Base-by-base conservation (phyloP, 1,140 invertebrate species). In the Tenebrio molitor region DNA sequence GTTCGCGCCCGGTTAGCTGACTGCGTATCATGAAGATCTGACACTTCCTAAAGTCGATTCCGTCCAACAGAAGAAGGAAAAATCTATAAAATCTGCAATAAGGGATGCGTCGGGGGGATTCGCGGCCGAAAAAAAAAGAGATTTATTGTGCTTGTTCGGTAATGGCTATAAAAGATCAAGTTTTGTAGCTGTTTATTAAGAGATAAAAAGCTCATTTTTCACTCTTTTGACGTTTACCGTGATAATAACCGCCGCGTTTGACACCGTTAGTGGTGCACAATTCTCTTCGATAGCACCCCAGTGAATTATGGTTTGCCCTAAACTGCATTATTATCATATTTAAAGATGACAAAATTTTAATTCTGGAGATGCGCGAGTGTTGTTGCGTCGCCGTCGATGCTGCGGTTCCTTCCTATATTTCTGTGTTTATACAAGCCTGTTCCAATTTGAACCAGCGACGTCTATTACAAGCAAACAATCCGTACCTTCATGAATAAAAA, bases 181-280 rank as follows among this genome's bases (percentile, higher is more conserved):
- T n/a, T 68, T 44, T 46, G 39, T 68, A 46, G 39, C 65, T 68
- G 65, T 68, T 68, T 68, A 68, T 68, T 44, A 68, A 46, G 65
- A 68, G 65, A 68, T 68, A 68, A 68, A 68, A 68, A 46, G 33
- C 5, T 6, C 39, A 68, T 68, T 44, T 68, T 68, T 68, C 65
- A 68, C 23, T 12, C 7, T 58, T 58, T 58, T 58, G 50, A 58
- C 50, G 29, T 5, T 53, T 12, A 10, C 42, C 42, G 14, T 17
- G 42, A 46, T 46, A 46, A 46, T 17, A 46, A 17, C 36, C 36
- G n/a, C 12, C 16, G n/a, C n/a, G 10, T 12, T 46, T 19, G 42
- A 46, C 42, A 46, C 1, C 3, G 16, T 16, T 17, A 46, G 16
- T 12, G 36, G 12, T 19, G 29, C 29, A 39, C 7, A 2, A 12